Conservation (phyloP, 2,888 invertebrate genomes). For the Eristalinus aeneus region DNA sequence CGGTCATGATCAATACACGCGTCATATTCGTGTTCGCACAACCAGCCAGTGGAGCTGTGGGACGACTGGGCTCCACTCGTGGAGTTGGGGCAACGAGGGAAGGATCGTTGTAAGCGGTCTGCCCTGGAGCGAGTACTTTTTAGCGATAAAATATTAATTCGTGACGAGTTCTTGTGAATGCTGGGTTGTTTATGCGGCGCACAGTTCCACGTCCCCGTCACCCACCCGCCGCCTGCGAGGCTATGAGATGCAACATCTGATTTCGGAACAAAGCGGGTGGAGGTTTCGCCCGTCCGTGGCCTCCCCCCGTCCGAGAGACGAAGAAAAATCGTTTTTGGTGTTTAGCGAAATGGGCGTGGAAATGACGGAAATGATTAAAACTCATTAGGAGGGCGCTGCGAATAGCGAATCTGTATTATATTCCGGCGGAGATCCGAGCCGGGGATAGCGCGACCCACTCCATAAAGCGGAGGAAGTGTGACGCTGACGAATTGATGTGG, state of each 20-base stretch:
- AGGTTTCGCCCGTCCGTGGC: slow-evolving; percentile 19
- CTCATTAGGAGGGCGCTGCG: slow-evolving; percentile 62
- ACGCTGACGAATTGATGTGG: slow-evolving; percentile 59
- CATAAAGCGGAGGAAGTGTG: slow-evolving; percentile 45
- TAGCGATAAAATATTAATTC: slow-evolving; percentile 72
- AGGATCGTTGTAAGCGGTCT: slow-evolving; percentile 55
- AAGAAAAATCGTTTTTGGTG: slow-evolving; percentile 54
- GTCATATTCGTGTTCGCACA: slow-evolving; percentile 24
- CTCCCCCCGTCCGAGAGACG: slow-evolving; percentile 8
- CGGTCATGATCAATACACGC: slow-evolving; percentile 67
- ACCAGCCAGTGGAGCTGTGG: not conserved
- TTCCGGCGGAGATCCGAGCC: not conserved
- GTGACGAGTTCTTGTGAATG: slow-evolving; percentile 70
- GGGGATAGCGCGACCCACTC: slow-evolving; percentile 2
- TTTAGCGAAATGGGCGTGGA: slow-evolving; percentile 54
- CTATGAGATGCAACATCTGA: slow-evolving; percentile 60
- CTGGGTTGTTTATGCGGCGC: slow-evolving; percentile 59
- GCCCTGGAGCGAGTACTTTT: slow-evolving; percentile 62
- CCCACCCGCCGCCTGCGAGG: not conserved
- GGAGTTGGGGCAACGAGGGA: not conserved
- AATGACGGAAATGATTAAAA: slow-evolving; percentile 69
- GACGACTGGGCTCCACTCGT: not conserved
- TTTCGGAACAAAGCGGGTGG: slow-evolving; percentile 20
- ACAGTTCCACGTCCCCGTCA: slow-evolving; percentile 18
- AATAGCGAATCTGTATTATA: slow-evolving; percentile 37